phyloP scores from a whole-genome alignment of 2,113 vertebrate species.

The Dromas ardeola region DNA sequence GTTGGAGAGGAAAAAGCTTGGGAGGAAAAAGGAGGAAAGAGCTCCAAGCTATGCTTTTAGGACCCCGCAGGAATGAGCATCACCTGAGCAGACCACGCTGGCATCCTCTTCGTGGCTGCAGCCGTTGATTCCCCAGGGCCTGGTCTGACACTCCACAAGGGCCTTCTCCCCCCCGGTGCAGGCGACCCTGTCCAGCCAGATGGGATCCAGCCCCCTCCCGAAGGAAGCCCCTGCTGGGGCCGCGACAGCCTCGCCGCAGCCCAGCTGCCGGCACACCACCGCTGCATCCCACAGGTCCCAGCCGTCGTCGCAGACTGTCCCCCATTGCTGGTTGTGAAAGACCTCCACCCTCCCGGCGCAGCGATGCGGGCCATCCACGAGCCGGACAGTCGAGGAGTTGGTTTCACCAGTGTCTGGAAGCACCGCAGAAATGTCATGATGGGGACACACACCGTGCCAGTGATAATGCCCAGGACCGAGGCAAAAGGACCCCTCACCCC shows the following conservation, averaged over 20 bases:
- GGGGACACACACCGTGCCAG: accelerated
- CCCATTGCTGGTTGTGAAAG: conserved; percentile 25
- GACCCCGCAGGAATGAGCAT: neutral
- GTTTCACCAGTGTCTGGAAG: neutral
- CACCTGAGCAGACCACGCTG: conserved; percentile 13
- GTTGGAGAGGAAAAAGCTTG: neutral
- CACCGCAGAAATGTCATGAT: accelerated
- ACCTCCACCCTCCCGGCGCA: conserved; percentile 42
- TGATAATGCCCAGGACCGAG: too few relatives aligned
- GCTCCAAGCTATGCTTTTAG: neutral
- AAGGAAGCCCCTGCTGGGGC: neutral
- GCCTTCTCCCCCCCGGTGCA: neutral
- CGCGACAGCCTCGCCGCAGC: neutral
- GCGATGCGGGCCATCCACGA: neutral
- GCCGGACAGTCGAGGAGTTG: neutral
- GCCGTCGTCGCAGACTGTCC: conserved; percentile 28
- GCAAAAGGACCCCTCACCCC: accelerated
- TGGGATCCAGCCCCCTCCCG: neutral
- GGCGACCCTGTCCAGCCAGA: neutral
- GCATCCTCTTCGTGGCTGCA: neutral
- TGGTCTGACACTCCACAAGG: neutral
- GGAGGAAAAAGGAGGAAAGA: too few relatives aligned
- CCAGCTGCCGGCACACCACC: conserved; percentile 17
- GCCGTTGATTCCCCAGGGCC: neutral
- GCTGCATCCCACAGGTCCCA: neutral